Evolutionary conservation across 2,888 invertebrate genomes (phyloP), one percentile per base, ranked within the genome.

Genomic region (Acrobasis repandana): DNA sequence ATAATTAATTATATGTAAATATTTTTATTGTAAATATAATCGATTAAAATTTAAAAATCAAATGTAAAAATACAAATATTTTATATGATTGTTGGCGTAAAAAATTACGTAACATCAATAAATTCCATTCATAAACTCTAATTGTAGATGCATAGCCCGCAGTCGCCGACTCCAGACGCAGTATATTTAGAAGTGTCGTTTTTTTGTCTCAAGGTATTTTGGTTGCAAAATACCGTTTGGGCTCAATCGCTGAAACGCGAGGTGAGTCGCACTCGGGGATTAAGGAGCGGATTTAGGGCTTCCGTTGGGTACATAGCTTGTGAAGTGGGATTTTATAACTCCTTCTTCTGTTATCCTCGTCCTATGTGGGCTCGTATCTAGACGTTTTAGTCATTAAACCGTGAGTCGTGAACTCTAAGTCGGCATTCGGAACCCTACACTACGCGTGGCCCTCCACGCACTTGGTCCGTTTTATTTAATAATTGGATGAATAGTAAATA

Each of bases 191-290:
- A 79, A 67, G 67, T 69, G 69, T 74, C 67, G 70, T 74, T 81
- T 85, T 85, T 83, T 78, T 78, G 77, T 78, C 74, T 70, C 71
- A 76, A 70, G 79, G 81, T 85, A 85, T 85, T 85, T 81, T 75
- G 75, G 85, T 84, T 83, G 80, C 85, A 83, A 82, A 85, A 85
- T 81, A 82, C 75, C 75, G 75, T 76, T 79, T 76, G 65, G 56
- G 56, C 61, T 61, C 63, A 64, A 51, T 43, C 59, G 43, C 14
- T 43, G 61, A 46, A 51, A 43, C n/a, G 56, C 50, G 61, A 56
- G 47, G 34, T 48, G 38, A 43, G 46, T 52, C 34, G 47, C 46
- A 50, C 49, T 47, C 15, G 15, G 47, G 15, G 15, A 47, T 47
- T 47, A 47, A 16, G 18, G 9, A 11, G 20, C 10, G 33, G 50